Conservation (phyloP, 2,888 invertebrate species). For the Gibbula magus region DNA sequence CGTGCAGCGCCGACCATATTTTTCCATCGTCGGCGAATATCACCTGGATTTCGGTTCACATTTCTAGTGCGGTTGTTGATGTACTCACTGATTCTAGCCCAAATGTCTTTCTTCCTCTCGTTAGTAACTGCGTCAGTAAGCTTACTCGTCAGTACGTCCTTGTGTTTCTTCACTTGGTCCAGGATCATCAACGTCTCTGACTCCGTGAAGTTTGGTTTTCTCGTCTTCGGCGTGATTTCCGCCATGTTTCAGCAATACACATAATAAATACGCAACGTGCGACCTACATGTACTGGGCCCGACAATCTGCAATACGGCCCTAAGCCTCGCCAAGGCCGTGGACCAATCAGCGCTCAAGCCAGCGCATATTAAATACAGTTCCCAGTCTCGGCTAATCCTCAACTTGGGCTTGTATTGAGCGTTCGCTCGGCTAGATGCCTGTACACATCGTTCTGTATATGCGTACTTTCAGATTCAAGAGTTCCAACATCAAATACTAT, state of each 20-base stretch:
- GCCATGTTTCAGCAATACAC: background rate
- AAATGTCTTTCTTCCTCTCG: conserved; percentile 7
- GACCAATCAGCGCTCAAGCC: background rate
- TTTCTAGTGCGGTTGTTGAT: background rate
- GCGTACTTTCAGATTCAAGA: too few species aligned
- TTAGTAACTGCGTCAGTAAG: conserved; percentile 2
- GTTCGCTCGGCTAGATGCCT: background rate
- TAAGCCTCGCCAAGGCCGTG: conserved; percentile 8
- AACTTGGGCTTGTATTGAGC: background rate
- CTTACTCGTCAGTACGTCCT: conserved; percentile 3
- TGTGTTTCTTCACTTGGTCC: background rate
- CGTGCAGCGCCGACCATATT: conserved; percentile 8
- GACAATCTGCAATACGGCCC: conserved; percentile 14
- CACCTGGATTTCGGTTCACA: conserved; percentile 1
- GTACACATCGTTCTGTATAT: too few species aligned
- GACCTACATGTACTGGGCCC: background rate
- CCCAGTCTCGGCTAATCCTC: background rate
- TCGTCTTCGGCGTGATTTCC: conserved; percentile 13
- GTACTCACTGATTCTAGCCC: background rate
- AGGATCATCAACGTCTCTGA: conserved; percentile 4
- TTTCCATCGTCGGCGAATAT: conserved; percentile 19
- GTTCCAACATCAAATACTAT: too few species aligned
- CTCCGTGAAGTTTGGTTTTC: conserved; percentile 22
- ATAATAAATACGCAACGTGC: background rate
- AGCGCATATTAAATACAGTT: background rate